Base-by-base conservation (phyloP, 1,140 invertebrate species). In the Hermetia illucens region DNA sequence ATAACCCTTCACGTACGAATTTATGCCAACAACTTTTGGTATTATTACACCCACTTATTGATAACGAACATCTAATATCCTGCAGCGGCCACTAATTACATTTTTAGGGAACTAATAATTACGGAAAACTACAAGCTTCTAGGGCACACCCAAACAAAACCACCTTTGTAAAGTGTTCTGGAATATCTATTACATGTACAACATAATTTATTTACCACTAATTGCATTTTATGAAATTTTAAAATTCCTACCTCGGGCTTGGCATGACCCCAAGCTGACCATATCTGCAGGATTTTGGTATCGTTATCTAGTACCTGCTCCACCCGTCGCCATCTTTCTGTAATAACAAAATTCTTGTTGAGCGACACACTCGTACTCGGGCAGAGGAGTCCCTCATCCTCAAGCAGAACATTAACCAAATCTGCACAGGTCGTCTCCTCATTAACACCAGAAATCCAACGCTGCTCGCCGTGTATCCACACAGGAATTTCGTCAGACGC, bases 361-460 rank as follows among this genome's bases (percentile, higher is more conserved):
- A 51, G n/a, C n/a, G n/a, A n/a, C n/a, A n/a, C 15, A 27, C 22
- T 18, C 18, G 43, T 40, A 42, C 49, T 33, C 40, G 42, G 16
- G 41, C 38, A 8, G 35, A 36, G 6, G 30, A 40, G 49, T 44
- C 55, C 62, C 53, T 63, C 61, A 38, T 65, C 51, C 8, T 51
- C 46, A 12, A 79, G 54, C 8, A 86, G 58, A 0, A 80, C 81
- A 38, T 72, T 66, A 31, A 86, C 75, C 35, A 86, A 68, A 54
- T 86, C 80, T 25, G 75, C 71, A 50, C 82, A 85, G 1, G 82
- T 86, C 3, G 83, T 88, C 34, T 74, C 70, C 9, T 72, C 65
- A 13, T 72, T 70, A 5, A 86, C 71, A 8, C 83, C 82, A 2
- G 80, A 74, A 17, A 88, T 76, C 79, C 80, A 85, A 47, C 82